Evolutionary conservation across 2,113 vertebrate genomes (phyloP).

Genomic region (Cryptotis parvus): DNA sequence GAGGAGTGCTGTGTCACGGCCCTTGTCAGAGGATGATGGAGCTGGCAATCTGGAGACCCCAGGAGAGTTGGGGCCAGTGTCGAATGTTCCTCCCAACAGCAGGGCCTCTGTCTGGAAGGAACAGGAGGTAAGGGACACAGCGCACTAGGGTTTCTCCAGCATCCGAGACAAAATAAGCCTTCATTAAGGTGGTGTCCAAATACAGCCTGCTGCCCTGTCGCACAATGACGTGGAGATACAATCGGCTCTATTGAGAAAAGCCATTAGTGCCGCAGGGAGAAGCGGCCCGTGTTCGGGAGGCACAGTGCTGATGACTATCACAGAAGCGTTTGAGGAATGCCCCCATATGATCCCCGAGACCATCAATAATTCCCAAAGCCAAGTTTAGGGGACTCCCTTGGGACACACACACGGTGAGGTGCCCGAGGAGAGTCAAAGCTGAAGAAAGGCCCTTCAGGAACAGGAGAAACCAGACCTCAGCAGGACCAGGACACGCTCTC

Average conservation of each 20-base stretch:
- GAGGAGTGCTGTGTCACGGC: constrained; percentile 80
- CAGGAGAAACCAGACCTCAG: neutral
- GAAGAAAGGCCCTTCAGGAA: constrained; percentile 7
- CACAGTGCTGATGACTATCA: neutral
- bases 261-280: constrained; percentile 20
- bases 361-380: neutral
- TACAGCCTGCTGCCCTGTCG: constrained; percentile 50
- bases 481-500: neutral
- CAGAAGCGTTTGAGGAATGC: constrained; percentile 29
- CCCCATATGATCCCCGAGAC: neutral
- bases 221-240: constrained; percentile 51
- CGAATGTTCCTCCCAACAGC: constrained; percentile 88
- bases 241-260: constrained; percentile 66
- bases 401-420: constrained; percentile 3
- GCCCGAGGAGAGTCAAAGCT: neutral
- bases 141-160: constrained; percentile 85
- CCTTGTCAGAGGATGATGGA: constrained; percentile 82
- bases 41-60: constrained; percentile 82
- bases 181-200: constrained; percentile 55
- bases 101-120: constrained; percentile 84
- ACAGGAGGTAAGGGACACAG: constrained; percentile 78
- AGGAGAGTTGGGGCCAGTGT: constrained; percentile 81
- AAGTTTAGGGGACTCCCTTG: neutral
- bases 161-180: constrained; percentile 75
- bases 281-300: constrained; percentile 12